Evolutionary conservation across 2,888 invertebrate genomes (phyloP), one percentile per base, ranked within the genome.

Genomic region (Tipula confusa): DNA sequence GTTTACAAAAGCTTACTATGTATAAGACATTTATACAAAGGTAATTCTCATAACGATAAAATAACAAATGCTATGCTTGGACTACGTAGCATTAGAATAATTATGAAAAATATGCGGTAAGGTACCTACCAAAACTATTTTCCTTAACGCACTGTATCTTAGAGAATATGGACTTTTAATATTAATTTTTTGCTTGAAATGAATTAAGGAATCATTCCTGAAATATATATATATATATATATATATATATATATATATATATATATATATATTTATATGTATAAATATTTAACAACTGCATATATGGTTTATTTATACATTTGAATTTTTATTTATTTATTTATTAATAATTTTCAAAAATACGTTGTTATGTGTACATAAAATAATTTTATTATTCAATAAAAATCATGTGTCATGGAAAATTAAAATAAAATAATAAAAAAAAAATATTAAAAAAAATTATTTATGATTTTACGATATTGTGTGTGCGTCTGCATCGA

Each of bases 401-500:
- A 64, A 64, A 64, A 64, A 64, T 64, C 64, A 64, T 64, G 64
- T 64, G 64, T 64, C 64, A 64, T 24, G 64, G 64, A 64, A 43
- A 24, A 64, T 64, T 64, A 64, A 64, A 64, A 64, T 64, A 24
- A 64, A 64, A 38, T 31, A 43, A 64, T 64, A 64, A 24, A 43
- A 64, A 64, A 24, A 64, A 24, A 64, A 64, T 43, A 43, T 15
- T 15, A 43, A 64, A 64, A 24, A 64, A 64, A 64, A 64, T 64
- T 64, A 64, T 64, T 64, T 64, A 64, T 64, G 64, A 64, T 24
- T 64, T 64, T 24, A 64, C 64, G 43, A 43, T 43, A 43, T 43
- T 43, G 4, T 33, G 33, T 33, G 33, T 33, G 33, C 11, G 64
- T 24, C 24, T 64, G 64, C 24, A 1, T 64, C 9, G 24, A 24